Base-by-base conservation (phyloP, 2,113 vertebrate genomes). In the Sphyrna mokarran region DNA sequence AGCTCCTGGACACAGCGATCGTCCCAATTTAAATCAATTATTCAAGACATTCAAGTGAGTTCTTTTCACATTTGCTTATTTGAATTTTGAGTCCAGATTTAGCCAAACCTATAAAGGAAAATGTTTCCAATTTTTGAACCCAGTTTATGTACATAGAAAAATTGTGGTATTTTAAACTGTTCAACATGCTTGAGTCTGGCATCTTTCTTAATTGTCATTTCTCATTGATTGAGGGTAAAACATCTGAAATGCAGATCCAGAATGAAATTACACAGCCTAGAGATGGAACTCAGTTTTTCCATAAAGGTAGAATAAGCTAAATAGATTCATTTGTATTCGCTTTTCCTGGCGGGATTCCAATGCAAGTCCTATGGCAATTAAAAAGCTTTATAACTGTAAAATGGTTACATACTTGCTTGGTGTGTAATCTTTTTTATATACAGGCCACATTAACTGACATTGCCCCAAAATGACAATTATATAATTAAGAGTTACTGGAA, bases 1-100 rank as follows among this genome's bases (percentile, higher is more conserved):
- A 99, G 98, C 97, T 98, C 98, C 0, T 99, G 98, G 97, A 99
- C 98, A 16, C 98, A 99, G 97, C 97, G 99, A 23, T 99, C 99
- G 0, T 97, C 97, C 2, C 96, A 98, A 3, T 99, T 99, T 97
- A 99, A 99, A 96, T 98, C 98, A 0, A 97, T 98, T 0, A 97
- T 99, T 93, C 99, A 99, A 80, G 97, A 97, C 54, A 98, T 99
- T 96, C 99, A 99, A 98, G 99, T 99, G 96, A 69, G 40, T 33
- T 29, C n/a, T 29, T 68, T 93, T 7, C 33, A 18, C 18, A 40
- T 43, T 83, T 83, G 37, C 37, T 83, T 83, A 76, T 76, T 43
- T 40, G 80, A 18, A 43, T 83, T 43, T 83, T 83, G 80, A 83
- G 5, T 4, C 37, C 80, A 83, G 80, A 43, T 5, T 43, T 61